These are phyloP conservation scores for Crotalus horridus DNA, from an alignment of 2,113 vertebrate species.

Conservation along the genomic window DNA sequence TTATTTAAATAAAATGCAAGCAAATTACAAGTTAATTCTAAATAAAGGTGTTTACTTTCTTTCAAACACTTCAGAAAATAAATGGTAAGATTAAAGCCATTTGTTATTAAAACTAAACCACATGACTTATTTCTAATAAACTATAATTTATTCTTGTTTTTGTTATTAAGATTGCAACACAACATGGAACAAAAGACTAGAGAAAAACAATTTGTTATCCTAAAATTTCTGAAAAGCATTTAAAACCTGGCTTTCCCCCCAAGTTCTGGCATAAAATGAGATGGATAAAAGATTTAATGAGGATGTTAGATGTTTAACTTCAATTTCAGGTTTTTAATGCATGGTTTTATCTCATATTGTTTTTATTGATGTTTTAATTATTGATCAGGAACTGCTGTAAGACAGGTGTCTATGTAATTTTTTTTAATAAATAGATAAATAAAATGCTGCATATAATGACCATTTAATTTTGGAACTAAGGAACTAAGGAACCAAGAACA, in stretches of 20 bases:
- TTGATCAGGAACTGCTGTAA: too few relatives aligned
- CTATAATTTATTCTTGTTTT: slow-evolving; percentile 49
- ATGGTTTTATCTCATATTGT: too few relatives aligned
- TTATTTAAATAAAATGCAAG: background rate
- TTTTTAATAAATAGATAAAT: too few relatives aligned
- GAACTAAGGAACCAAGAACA: background rate
- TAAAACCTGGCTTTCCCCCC: too few relatives aligned
- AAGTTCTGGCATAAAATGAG: too few relatives aligned
- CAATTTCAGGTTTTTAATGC: too few relatives aligned
- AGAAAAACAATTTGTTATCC: slow-evolving; percentile 33
- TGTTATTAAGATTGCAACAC: slow-evolving; percentile 35
- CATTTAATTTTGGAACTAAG: background rate
- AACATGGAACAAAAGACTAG: slow-evolving; percentile 30
- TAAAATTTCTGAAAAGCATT: background rate
- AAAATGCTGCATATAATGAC: background rate
- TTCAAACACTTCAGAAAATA: slow-evolving; percentile 53
- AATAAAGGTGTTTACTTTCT: slow-evolving; percentile 38
- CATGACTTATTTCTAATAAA: slow-evolving; percentile 44
- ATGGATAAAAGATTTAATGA: too few relatives aligned
- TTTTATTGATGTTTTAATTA: too few relatives aligned
- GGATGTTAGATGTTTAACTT: too few relatives aligned
- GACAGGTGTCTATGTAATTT: too few relatives aligned
- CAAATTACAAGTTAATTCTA: slow-evolving; percentile 37
- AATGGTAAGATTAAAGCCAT: slow-evolving; percentile 44
- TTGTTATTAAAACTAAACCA: slow-evolving; percentile 56